Evolutionary conservation across 2,888 invertebrate genomes (phyloP).

Genomic region (Mimumesa dahlbomi): DNA sequence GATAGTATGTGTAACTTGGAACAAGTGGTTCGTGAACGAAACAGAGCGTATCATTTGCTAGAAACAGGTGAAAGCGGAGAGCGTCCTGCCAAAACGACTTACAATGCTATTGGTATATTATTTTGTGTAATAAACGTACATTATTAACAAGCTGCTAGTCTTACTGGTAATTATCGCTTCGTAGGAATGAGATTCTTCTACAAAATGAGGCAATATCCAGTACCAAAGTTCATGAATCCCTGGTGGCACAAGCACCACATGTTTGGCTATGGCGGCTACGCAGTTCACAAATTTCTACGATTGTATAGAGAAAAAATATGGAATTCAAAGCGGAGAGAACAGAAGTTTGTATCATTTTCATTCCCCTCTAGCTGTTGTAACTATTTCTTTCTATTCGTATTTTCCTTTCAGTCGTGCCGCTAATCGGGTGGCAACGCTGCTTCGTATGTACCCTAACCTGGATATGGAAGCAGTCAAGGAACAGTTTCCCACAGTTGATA

Average conservation of each 20-base stretch:
- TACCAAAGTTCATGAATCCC: slow-evolving; percentile 86
- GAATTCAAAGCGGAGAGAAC: slow-evolving; percentile 82
- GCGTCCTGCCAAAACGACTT: slow-evolving; percentile 84
- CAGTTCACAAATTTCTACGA: slow-evolving; percentile 84
- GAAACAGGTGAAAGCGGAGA: slow-evolving; percentile 95
- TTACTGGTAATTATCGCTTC: background rate
- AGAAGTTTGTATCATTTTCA: slow-evolving; percentile 80
- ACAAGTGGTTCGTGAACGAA: slow-evolving; percentile 93
- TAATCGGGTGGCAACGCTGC: slow-evolving; percentile 68
- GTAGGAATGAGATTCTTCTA: slow-evolving; percentile 75
- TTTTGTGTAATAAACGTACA: background rate
- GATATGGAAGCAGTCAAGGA: slow-evolving; percentile 86
- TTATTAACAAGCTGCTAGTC: background rate
- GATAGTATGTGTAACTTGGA: slow-evolving; percentile 97
- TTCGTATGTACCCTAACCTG: slow-evolving; percentile 89
- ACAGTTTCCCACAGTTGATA: slow-evolving; percentile 89
- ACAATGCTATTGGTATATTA: slow-evolving; percentile 83
- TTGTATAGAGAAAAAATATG: slow-evolving; percentile 86
- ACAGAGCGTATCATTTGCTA: slow-evolving; percentile 92
- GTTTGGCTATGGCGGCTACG: slow-evolving; percentile 82
- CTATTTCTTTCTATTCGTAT: too few relatives aligned
- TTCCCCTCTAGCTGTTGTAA: too few relatives aligned
- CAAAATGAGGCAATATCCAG: slow-evolving; percentile 83
- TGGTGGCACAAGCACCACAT: slow-evolving; percentile 84
- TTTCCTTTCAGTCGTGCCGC: slow-evolving; percentile 71